These are phyloP conservation scores for Amorpha juglandis DNA, from an alignment of 2,888 invertebrate species.

Conservation along the genomic window DNA sequence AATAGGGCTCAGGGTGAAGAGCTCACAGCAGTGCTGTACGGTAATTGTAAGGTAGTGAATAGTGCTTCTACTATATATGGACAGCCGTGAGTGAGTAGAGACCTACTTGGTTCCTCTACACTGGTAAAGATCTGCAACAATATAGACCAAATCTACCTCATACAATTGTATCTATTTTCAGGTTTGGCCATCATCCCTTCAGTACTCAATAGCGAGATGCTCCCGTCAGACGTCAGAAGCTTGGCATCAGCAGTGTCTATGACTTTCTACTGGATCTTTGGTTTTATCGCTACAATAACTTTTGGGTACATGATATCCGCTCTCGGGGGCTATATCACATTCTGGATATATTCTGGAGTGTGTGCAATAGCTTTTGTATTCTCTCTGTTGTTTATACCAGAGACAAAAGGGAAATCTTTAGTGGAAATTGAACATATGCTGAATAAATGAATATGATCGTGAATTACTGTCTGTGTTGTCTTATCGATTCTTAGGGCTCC, in stretches of 20 bases:
- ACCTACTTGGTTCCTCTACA: no score
- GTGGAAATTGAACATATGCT: conserved; percentile 48
- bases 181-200: conserved; percentile 50
- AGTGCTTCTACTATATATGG: no score
- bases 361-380: conserved; percentile 42
- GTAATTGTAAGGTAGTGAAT: no score
- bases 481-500: not conserved
- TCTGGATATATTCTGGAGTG: conserved; percentile 44
- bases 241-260: conserved; percentile 42
- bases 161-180: not conserved
- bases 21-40: no score
- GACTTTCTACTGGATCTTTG: conserved; percentile 41
- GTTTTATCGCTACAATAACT: conserved; percentile 42
- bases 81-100: no score
- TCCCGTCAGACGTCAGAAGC: conserved; percentile 47
- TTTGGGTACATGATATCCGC: conserved; percentile 42
- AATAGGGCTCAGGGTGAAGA: no score
- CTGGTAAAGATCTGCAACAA: no score
- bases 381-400: conserved; percentile 46
- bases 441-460: conserved; percentile 33
- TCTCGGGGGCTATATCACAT: conserved; percentile 40
- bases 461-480: not conserved
- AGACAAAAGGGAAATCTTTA: conserved; percentile 52
- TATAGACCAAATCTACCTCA: no score
- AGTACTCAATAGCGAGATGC: conserved; percentile 53